These are phyloP conservation scores for Allobates femoralis DNA, from an alignment of 2,797 vertebrate genomes.

Conservation along the genomic window DNA sequence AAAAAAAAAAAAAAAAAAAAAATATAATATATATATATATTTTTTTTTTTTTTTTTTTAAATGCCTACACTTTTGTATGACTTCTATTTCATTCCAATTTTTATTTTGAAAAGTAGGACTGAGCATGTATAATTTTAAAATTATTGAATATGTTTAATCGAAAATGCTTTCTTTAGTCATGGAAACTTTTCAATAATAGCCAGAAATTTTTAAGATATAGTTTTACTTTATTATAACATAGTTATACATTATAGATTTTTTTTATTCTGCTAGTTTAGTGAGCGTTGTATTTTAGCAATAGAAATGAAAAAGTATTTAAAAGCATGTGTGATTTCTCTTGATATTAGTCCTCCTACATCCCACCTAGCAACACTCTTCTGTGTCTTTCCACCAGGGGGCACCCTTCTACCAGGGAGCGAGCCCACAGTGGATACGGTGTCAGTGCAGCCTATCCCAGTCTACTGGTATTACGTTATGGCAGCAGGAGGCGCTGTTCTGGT, in stretches of 20 bases:
- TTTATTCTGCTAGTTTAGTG: neutral
- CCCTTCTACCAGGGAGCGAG: constrained; percentile 91
- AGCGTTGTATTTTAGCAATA: constrained; percentile 48
- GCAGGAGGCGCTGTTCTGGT: constrained; percentile 93
- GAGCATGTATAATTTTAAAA: neutral
- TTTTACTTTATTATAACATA: neutral
- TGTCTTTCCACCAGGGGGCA: constrained; percentile 99
- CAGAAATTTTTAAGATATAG: neutral
- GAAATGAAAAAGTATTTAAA: constrained; percentile 56
- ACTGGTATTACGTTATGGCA: constrained; percentile 99
- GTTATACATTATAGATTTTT: constrained; percentile 2
- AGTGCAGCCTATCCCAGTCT: constrained; percentile 92
- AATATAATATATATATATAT: no score
- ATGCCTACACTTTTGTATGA: neutral
- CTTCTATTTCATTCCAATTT: neutral
- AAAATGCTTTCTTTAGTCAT: neutral
- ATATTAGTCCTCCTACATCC: constrained; percentile 80
- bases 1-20: no score
- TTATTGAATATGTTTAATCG: neutral
- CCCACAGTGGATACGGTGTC: constrained; percentile 98
- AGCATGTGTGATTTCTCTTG: constrained; percentile 74
- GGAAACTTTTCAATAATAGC: neutral
- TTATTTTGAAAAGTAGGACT: neutral
- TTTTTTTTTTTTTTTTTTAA: no score
- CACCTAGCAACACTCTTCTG: constrained; percentile 89